phyloP scores from a whole-genome alignment of 2,113 vertebrate species.

The Phycodurus eques region DNA sequence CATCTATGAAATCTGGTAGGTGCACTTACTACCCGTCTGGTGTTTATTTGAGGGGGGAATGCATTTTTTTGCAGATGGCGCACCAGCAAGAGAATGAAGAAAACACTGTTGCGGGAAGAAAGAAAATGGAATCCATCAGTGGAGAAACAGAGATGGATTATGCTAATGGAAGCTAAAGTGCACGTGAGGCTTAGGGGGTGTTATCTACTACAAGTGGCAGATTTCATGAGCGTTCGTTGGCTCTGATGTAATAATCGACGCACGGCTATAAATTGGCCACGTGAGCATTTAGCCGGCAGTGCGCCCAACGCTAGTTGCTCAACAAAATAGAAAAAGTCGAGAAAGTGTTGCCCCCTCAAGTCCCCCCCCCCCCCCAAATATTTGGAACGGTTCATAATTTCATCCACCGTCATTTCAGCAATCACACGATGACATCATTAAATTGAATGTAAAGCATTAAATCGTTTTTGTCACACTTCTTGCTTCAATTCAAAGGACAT shows the following conservation, averaged over 20 bases:
- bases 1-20: too few species aligned
- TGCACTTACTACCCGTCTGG: background rate
- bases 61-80: background rate
- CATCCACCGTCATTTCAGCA: too few species aligned
- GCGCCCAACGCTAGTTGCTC: constrained; percentile 26
- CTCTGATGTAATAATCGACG: constrained; percentile 60
- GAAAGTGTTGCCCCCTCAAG: background rate
- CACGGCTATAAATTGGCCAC: constrained; percentile 52
- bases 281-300: constrained; percentile 15
- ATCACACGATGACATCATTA: too few species aligned
- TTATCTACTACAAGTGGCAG: constrained; percentile 37
- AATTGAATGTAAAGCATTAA: too few species aligned
- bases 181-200: background rate
- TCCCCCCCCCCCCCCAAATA: background rate
- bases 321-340: constrained; percentile 1
- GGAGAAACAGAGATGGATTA: constrained; percentile 1
- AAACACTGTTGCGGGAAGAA: background rate
- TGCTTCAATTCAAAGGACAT: too few species aligned
- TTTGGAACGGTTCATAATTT: too few species aligned
- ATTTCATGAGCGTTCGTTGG: constrained; percentile 42
- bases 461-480: too few species aligned
- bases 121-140: background rate
- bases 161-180: background rate
- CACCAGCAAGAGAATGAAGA: background rate
- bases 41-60: background rate